These are phyloP conservation scores for Cyphomyrmex costatus DNA, from an alignment of 1,140 invertebrate species.

Conservation along the genomic window DNA sequence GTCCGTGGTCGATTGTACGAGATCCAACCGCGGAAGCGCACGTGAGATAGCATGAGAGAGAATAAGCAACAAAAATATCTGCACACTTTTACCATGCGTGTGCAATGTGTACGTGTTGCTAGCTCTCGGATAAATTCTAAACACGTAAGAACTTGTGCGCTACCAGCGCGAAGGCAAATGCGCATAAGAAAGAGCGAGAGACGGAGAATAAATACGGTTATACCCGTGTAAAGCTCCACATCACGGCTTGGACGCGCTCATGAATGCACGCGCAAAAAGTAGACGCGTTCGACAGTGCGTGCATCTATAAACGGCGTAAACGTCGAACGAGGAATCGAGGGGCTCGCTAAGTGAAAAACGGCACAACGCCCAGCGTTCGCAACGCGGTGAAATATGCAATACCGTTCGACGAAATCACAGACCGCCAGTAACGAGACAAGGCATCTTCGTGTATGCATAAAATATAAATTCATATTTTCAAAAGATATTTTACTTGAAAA, in stretches of 20 bases:
- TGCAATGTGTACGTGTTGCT: background rate
- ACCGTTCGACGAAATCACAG: slow-evolving; percentile 11
- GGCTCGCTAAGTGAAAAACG: slow-evolving; percentile 19
- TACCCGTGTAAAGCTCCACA: slow-evolving; percentile 34
- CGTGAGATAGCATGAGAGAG: background rate
- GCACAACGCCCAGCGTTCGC: background rate
- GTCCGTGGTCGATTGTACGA: slow-evolving; percentile 13
- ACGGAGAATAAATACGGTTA: slow-evolving; percentile 45
- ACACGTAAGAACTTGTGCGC: slow-evolving; percentile 27
- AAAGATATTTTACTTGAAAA: background rate
- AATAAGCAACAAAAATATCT: slow-evolving; percentile 40
- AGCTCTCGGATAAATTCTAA: slow-evolving; percentile 40
- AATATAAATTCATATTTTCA: background rate
- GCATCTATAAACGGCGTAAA: slow-evolving; percentile 37
- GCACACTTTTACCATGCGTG: background rate
- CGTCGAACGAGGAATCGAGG: slow-evolving; percentile 1
- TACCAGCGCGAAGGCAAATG: slow-evolving; percentile 19
- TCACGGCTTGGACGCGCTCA: slow-evolving; percentile 21
- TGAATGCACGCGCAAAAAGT: slow-evolving; percentile 29
- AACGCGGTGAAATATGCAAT: slow-evolving; percentile 30
- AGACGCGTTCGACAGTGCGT: slow-evolving; percentile 20
- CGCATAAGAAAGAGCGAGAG: slow-evolving; percentile 25
- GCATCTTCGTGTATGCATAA: background rate
- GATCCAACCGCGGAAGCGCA: slow-evolving; percentile 29
- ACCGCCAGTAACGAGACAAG: background rate